These are phyloP conservation scores for Sorex fumeus DNA, from an alignment of 2,113 vertebrate species.

Conservation along the genomic window DNA sequence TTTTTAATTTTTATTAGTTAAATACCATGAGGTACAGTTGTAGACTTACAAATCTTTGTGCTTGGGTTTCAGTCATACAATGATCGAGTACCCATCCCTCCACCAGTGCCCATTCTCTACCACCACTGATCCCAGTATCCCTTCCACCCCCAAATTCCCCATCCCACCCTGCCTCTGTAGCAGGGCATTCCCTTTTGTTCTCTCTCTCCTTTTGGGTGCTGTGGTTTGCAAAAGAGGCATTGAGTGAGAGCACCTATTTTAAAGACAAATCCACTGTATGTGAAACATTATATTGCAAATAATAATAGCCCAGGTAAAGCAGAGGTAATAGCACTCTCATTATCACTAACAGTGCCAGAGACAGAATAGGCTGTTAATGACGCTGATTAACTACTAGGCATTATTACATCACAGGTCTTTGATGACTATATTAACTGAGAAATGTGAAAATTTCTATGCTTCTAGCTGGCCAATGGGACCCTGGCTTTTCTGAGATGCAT, in stretches of 20 bases:
- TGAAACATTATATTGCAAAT: background rate
- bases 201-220: too few species aligned
- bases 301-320: background rate
- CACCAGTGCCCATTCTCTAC: too few species aligned
- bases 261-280: background rate
- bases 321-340: background rate
- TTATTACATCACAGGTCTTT: conserved; percentile 2
- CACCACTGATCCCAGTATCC: too few species aligned
- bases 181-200: too few species aligned
- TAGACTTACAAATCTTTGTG: too few species aligned
- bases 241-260: background rate
- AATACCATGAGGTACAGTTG: too few species aligned
- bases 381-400: background rate
- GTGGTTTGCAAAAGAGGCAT: too few species aligned
- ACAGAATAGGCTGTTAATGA: background rate
- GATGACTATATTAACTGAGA: background rate
- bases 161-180: too few species aligned
- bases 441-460: background rate
- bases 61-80: too few species aligned
- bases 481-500: background rate
- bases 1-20: too few species aligned
- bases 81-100: too few species aligned
- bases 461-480: background rate
- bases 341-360: background rate
- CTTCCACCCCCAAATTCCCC: too few species aligned